Evolutionary conservation across 2,797 vertebrate species (phyloP).

Genomic region (Argya squamiceps): DNA sequence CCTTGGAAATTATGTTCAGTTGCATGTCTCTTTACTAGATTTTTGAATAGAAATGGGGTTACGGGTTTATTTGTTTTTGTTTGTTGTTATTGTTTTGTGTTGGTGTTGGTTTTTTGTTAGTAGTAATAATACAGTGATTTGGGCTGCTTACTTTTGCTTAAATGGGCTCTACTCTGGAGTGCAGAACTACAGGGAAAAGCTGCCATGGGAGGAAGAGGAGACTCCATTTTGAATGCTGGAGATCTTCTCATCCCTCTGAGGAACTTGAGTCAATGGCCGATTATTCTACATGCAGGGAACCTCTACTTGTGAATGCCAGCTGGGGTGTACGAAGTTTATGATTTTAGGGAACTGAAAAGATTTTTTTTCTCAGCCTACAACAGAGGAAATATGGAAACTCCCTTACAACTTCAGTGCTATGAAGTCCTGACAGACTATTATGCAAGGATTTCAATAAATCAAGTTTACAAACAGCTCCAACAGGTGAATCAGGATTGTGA

Average conservation of each 20-base stretch:
- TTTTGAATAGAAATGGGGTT: background rate
- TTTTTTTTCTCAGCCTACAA: background rate
- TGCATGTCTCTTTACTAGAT: background rate
- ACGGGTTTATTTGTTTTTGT: rapidly evolving
- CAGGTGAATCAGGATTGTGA: background rate
- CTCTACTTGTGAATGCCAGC: background rate
- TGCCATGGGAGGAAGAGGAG: background rate
- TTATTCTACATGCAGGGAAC: background rate
- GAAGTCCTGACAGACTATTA: background rate
- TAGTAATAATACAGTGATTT: background rate
- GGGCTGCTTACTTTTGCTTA: background rate
- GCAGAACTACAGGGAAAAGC: background rate
- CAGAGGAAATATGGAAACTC: background rate
- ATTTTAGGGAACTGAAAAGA: background rate
- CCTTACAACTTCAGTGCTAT: background rate
- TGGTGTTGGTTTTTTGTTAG: background rate
- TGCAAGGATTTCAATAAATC: background rate
- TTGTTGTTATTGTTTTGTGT: rapidly evolving
- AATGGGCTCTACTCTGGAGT: background rate
- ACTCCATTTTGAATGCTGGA: background rate
- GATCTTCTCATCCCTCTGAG: background rate
- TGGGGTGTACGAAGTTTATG: background rate
- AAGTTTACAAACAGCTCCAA: background rate
- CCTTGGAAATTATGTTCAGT: background rate
- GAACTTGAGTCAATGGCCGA: background rate